Evolutionary conservation across 2,888 invertebrate species (phyloP).

Genomic region (Ichneumoninae sp.): DNA sequence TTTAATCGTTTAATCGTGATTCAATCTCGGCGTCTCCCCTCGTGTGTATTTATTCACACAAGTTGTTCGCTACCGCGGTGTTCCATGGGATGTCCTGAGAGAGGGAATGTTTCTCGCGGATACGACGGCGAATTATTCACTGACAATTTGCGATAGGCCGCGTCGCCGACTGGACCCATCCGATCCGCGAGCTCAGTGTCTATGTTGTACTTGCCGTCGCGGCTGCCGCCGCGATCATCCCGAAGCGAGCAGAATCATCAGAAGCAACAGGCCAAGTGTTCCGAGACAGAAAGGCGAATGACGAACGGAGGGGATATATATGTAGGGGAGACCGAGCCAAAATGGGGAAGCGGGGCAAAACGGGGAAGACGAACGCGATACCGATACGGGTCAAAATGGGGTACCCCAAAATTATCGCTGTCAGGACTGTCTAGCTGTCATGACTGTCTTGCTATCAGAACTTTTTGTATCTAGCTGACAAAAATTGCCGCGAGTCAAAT

Average conservation of each 20-base stretch:
- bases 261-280: constrained; percentile 56
- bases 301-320: constrained; percentile 21
- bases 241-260: neutral
- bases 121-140: constrained; percentile 47
- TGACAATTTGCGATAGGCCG: constrained; percentile 53
- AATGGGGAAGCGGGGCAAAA: no score
- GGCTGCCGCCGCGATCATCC: constrained; percentile 26
- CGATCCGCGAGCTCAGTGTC: constrained; percentile 66
- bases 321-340: no score
- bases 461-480: no score
- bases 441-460: no score
- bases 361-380: no score
- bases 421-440: no score
- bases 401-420: no score
- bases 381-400: no score
- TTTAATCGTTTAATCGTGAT: constrained; percentile 14
- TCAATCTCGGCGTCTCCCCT: neutral
- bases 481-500: no score
- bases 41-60: neutral
- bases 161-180: constrained; percentile 63
- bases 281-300: constrained; percentile 38
- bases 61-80: neutral
- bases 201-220: constrained; percentile 18
- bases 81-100: neutral
- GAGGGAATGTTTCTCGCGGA: constrained; percentile 13